phyloP scores from a whole-genome alignment of 2,888 invertebrate species.

The Limnephilus rhombicus region DNA sequence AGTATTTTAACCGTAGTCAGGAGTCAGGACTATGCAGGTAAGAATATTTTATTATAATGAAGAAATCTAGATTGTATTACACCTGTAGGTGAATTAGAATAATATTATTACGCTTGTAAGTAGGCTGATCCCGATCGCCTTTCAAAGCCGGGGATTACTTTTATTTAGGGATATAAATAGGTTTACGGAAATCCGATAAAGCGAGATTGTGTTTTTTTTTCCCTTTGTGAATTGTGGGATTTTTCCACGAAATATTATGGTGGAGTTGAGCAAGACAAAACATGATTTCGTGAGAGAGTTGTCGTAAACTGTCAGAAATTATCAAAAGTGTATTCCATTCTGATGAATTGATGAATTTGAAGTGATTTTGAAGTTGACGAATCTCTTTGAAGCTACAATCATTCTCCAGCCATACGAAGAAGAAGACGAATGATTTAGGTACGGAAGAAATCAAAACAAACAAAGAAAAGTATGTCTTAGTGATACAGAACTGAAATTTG shows the following conservation, averaged over 20 bases:
- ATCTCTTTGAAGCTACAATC: background rate
- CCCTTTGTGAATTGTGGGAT: background rate
- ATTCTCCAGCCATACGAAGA: background rate
- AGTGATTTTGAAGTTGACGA: background rate
- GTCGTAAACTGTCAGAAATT: background rate
- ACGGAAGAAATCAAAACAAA: too few relatives aligned
- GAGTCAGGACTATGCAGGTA: too few relatives aligned
- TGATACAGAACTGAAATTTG: too few relatives aligned
- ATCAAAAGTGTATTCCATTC: background rate
- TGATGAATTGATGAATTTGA: background rate
- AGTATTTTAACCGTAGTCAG: too few relatives aligned
- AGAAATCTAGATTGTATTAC: background rate
- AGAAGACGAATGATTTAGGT: too few relatives aligned
- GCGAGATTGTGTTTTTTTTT: background rate
- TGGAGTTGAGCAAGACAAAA: background rate
- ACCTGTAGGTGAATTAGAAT: background rate
- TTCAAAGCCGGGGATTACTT: background rate
- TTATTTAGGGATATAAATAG: background rate
- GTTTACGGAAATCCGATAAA: background rate
- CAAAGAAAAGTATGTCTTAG: too few relatives aligned
- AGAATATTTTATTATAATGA: background rate
- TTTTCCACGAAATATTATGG: background rate
- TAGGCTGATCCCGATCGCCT: background rate
- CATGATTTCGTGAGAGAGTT: background rate
- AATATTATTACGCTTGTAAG: background rate